Evolutionary conservation across 2,797 vertebrate species (phyloP).

Genomic region (Gallinago nigripennis): DNA sequence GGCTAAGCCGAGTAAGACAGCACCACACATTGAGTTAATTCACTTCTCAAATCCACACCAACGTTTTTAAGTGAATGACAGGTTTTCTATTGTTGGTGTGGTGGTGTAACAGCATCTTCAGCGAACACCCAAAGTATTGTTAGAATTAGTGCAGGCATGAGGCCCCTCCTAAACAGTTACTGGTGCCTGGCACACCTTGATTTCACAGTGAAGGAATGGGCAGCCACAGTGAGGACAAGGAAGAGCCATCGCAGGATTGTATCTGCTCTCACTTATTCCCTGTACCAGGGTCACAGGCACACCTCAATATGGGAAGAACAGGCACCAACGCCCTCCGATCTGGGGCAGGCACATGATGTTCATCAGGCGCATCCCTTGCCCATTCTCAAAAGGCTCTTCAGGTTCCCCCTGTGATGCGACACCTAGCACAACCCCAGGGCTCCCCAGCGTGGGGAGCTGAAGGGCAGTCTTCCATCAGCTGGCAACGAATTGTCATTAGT

Average conservation of each 20-base stretch:
- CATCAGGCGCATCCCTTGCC: not conserved
- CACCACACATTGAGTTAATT: not conserved
- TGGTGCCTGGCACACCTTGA: not conserved
- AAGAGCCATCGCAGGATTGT: not conserved
- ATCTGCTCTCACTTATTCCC: not conserved
- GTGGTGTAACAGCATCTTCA: not conserved
- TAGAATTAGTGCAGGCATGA: not conserved
- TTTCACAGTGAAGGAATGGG: not conserved
- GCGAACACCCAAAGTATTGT: not conserved
- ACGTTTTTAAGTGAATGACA: not conserved
- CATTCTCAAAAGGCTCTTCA: not conserved
- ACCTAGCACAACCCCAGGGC: not conserved
- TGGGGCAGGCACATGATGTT: not conserved
- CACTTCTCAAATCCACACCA: not conserved
- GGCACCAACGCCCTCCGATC: not conserved
- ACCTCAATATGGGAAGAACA: not conserved
- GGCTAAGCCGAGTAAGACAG: not conserved
- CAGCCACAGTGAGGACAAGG: not conserved
- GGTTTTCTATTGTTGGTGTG: rapidly evolving
- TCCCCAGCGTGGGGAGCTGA: not conserved
- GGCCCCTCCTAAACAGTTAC: not conserved
- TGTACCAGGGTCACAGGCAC: not conserved
- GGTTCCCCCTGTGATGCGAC: rapidly evolving
- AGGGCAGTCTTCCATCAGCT: not conserved
- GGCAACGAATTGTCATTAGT: not conserved